Base-by-base conservation (phyloP, 2,888 invertebrate species). In the Leptinotarsa peninsularis region DNA sequence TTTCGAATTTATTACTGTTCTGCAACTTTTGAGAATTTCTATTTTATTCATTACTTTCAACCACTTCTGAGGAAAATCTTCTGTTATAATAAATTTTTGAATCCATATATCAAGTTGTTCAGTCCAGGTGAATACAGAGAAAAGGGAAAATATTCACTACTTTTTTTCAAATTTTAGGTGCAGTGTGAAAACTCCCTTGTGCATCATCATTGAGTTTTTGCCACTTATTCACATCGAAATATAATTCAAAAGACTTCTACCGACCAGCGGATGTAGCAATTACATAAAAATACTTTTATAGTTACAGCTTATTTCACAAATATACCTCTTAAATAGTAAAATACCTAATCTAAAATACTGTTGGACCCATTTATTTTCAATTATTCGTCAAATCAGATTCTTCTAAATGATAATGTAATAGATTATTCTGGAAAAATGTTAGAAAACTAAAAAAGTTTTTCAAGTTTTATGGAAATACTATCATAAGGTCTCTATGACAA, bases 341-440 rank as follows among this genome's bases (percentile, higher is more conserved):
- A 27, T 72, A 33, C 23, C 23, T 77, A 75, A 73, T 74, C 75
- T 80, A 79, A 73, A 82, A 83, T 82, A 83, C 83, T 82, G 82
- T 83, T 83, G 82, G 83, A 82, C 82, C 83, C 83, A 77, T 63
- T 71, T 54, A 68, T 74, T 68, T 67, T 18, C 69, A 50, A 33
- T 43, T 23, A 21, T 56, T 60, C 23, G 23, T 60, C 60, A 27
- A 60, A 60, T 60, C 27, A 60, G 27, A 63, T 63, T 63, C 27
- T 33, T 14, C 27, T 66, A 4, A 66, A n/a, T 66, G 43, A 66
- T 27, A 21, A 43, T 66, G 10, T 0, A 10, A 67, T 13, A 43
- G 10, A 21, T 4, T 49, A 27, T 49, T 15, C n/a, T n/a, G 17
- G 7, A 10, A 13, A 58, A 13, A n/a, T 5, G 23, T 2, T 21